phyloP scores from a whole-genome alignment of 2,797 vertebrate species.

The Cygnus olor region DNA sequence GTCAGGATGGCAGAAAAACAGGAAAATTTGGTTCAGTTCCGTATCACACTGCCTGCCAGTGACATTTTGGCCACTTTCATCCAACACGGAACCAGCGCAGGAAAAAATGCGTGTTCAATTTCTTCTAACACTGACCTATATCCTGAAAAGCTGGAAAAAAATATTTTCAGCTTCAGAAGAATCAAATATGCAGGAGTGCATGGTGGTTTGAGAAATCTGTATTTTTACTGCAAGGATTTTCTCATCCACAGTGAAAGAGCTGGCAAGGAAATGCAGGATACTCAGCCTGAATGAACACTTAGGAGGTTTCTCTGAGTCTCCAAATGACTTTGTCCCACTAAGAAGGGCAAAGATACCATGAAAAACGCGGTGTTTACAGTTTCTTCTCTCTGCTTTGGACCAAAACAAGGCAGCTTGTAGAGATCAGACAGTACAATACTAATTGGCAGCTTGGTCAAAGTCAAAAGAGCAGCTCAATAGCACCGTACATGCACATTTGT shows the following conservation, averaged over 20 bases:
- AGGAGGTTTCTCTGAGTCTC: background rate
- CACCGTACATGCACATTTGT: background rate
- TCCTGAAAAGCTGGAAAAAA: background rate
- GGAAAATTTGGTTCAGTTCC: background rate
- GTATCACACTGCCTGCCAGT: background rate
- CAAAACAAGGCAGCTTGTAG: background rate
- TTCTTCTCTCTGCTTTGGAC: background rate
- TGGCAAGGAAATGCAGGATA: slow-evolving; percentile 3
- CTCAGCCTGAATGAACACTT: slow-evolving; percentile 9
- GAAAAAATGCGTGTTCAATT: background rate
- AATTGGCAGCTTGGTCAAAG: slow-evolving; percentile 36
- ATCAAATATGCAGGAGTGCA: background rate
- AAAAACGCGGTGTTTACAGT: background rate
- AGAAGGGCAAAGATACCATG: slow-evolving; percentile 2
- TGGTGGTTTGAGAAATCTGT: background rate
- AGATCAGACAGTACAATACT: background rate
- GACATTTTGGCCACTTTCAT: background rate
- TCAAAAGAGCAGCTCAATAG: background rate
- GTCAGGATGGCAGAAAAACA: background rate
- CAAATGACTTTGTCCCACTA: background rate
- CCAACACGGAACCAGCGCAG: background rate
- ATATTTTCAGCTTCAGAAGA: background rate
- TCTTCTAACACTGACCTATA: background rate
- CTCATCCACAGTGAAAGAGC: background rate
- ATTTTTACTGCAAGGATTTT: slow-evolving; percentile 2